Conservation (phyloP, 2,888 invertebrate genomes). For the Mythimna ferrago region DNA sequence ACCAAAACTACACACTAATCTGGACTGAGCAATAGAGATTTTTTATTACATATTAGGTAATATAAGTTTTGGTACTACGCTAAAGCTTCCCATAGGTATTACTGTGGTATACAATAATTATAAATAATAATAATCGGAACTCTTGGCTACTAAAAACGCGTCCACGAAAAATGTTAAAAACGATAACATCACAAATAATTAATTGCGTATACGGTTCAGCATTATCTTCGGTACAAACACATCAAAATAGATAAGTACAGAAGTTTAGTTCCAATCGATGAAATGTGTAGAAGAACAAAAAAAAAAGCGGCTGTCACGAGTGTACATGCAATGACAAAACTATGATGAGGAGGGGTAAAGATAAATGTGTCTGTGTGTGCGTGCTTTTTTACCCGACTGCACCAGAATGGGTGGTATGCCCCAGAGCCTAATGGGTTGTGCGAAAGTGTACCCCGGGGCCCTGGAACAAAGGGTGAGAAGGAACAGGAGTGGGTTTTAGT, state of each 20-base stretch:
- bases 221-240: slow-evolving; percentile 28
- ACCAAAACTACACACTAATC: no score
- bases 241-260: neutral
- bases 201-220: slow-evolving; percentile 28
- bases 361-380: neutral
- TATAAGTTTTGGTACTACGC: no score
- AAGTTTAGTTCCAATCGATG: neutral
- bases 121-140: neutral
- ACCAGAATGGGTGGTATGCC: no score
- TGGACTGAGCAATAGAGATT: no score
- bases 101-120: neutral
- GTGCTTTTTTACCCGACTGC: no score
- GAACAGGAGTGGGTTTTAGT: no score
- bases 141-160: neutral
- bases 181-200: slow-evolving; percentile 13
- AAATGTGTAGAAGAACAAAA: neutral
- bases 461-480: no score
- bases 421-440: no score
- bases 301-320: neutral
- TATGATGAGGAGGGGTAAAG: no score
- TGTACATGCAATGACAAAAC: neutral
- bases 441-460: no score
- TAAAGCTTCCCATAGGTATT: no score
- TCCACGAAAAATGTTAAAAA: neutral
- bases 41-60: no score